phyloP scores from a whole-genome alignment of 2,797 vertebrate genomes.

The Octomys mimax region DNA sequence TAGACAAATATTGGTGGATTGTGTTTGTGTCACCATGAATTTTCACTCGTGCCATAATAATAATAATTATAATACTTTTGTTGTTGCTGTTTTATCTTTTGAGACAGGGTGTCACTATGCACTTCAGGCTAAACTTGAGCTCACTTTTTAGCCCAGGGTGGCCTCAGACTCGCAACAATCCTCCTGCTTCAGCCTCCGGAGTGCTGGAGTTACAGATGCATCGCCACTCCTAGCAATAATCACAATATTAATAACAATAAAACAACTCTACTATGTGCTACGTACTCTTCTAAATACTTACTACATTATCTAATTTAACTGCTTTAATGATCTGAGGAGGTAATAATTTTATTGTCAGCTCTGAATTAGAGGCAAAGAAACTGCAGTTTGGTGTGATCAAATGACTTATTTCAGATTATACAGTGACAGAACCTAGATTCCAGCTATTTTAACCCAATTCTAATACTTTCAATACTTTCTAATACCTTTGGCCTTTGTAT shows the following conservation, averaged over 20 bases:
- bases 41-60: background rate
- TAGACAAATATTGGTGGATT: background rate
- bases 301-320: background rate
- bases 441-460: background rate
- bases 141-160: no score
- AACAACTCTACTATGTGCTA: background rate
- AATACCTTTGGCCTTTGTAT: background rate
- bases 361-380: background rate
- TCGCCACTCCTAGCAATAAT: no score
- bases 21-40: background rate
- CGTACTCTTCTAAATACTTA: background rate
- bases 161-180: no score
- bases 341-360: background rate
- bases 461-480: background rate
- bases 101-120: no score
- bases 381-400: background rate
- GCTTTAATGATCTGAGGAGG: background rate
- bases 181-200: no score
- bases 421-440: background rate
- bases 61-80: background rate
- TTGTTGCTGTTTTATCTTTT: no score
- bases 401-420: background rate
- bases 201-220: no score
- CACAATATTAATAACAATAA: background rate
- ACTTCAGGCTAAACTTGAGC: no score